Percentiles rank a stretch among this genome's conserved stretches.
Conservation (phyloP, 2,113 vertebrate species). For the Nipponia nippon region DNA sequence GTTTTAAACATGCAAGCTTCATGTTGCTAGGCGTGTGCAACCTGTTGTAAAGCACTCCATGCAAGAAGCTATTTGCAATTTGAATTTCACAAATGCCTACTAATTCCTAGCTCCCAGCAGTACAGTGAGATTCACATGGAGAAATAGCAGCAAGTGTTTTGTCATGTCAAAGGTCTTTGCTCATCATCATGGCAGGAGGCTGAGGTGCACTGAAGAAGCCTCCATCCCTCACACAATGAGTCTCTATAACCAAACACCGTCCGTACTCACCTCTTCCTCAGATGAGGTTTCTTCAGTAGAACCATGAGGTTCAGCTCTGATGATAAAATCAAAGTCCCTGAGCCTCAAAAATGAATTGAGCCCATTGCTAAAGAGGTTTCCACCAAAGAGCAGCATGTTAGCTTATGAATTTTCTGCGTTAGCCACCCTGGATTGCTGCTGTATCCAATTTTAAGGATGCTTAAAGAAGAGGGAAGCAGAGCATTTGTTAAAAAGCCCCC, state of each 20-base stretch:
- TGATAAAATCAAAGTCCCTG: not conserved
- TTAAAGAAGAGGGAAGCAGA: not conserved
- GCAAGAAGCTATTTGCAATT: not conserved
- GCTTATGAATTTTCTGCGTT: not conserved
- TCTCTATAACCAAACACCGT: not conserved
- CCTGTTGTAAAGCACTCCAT: not conserved
- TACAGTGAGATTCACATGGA: not conserved
- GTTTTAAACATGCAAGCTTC: not conserved
- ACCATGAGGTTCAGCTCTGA: not conserved
- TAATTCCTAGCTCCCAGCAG: not conserved
- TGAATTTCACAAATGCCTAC: not conserved
- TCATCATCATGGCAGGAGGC: rapidly evolving
- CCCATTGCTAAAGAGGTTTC: not conserved
- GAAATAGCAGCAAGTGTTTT: not conserved
- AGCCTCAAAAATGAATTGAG: not conserved
- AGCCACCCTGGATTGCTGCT: not conserved
- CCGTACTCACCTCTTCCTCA: not conserved
- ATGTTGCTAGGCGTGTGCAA: rapidly evolving
- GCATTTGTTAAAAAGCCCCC: not conserved
- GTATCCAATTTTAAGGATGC: not conserved
- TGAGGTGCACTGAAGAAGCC: not conserved
- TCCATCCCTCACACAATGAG: not conserved
- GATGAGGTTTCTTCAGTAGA: not conserved
- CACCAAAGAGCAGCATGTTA: not conserved
- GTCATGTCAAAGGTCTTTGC: not conserved